phyloP scores from a whole-genome alignment of 2,888 invertebrate genomes.

The Ophion costatus region DNA sequence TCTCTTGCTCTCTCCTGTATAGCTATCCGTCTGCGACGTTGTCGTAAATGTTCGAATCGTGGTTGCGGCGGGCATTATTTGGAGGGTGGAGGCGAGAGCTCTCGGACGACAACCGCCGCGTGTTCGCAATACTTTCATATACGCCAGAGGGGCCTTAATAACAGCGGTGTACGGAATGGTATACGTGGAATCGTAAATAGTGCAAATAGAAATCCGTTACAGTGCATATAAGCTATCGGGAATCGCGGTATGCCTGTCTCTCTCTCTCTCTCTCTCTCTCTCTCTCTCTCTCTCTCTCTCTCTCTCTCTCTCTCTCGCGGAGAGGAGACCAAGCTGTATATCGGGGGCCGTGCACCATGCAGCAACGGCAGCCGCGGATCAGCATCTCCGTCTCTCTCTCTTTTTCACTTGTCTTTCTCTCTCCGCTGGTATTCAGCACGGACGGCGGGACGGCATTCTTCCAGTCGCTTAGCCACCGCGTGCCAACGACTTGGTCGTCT shows the following conservation, averaged over 20 bases:
- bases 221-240: slow-evolving; percentile 73
- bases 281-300: slow-evolving; percentile 16
- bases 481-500: slow-evolving; percentile 67
- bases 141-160: slow-evolving; percentile 62
- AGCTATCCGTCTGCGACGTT: slow-evolving; percentile 32
- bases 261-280: slow-evolving; percentile 30
- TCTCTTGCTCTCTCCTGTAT: neutral
- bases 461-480: slow-evolving; percentile 77
- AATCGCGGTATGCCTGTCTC: slow-evolving; percentile 46
- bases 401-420: slow-evolving; percentile 3
- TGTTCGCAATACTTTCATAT: slow-evolving; percentile 63
- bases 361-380: slow-evolving; percentile 49
- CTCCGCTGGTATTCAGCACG: slow-evolving; percentile 67
- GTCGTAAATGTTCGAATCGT: slow-evolving; percentile 49
- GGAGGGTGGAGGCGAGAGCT: slow-evolving; percentile 33
- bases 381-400: slow-evolving; percentile 19
- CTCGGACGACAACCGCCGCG: slow-evolving; percentile 42
- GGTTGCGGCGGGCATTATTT: slow-evolving; percentile 22
- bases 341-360: slow-evolving; percentile 37
- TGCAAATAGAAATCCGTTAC: slow-evolving; percentile 78
- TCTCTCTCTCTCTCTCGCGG: slow-evolving; percentile 3
- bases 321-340: slow-evolving; percentile 55
- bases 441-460: slow-evolving; percentile 79
- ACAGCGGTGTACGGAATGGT: slow-evolving; percentile 62
- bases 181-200: slow-evolving; percentile 74